Evolutionary conservation across 2,113 vertebrate genomes (phyloP).

Genomic region (Oreocharis arfaki): DNA sequence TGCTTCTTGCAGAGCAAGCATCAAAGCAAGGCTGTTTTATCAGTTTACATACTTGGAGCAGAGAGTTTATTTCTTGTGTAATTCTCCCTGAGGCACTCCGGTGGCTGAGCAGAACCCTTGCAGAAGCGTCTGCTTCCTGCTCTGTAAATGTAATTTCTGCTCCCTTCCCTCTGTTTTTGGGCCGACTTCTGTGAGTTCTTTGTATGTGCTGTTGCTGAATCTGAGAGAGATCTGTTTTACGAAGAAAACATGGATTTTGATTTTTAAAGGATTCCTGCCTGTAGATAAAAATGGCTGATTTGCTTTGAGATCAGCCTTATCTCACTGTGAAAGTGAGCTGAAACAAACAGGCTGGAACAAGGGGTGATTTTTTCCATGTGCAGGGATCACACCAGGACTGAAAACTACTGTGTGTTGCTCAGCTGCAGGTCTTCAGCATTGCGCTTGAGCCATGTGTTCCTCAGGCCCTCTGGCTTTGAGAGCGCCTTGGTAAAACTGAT

Average conservation of each 20-base stretch:
- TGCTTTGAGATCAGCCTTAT: not conserved
- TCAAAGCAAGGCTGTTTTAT: constrained; percentile 63
- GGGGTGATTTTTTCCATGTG: not conserved
- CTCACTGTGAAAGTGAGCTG: not conserved
- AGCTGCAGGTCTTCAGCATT: not conserved
- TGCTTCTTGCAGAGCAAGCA: constrained; percentile 47
- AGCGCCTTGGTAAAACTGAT: not conserved
- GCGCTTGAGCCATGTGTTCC: not conserved
- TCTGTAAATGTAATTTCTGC: constrained; percentile 31
- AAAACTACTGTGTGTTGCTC: not conserved
- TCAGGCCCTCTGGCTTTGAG: not conserved
- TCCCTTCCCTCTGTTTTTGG: not conserved
- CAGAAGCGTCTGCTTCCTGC: constrained; percentile 24
- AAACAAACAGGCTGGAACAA: not conserved
- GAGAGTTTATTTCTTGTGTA: constrained; percentile 45
- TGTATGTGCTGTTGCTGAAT: not conserved
- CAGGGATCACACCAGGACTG: not conserved
- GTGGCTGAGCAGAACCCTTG: constrained; percentile 10
- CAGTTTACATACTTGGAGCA: constrained; percentile 59
- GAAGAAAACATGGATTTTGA: not conserved
- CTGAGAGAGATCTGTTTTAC: not conserved
- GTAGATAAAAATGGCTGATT: not conserved
- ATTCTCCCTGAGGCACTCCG: constrained; percentile 7
- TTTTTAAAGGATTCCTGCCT: not conserved
- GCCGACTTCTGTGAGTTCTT: not conserved